These are phyloP conservation scores for Clunio marinus DNA, from an alignment of 2,888 invertebrate species.

Conservation along the genomic window DNA sequence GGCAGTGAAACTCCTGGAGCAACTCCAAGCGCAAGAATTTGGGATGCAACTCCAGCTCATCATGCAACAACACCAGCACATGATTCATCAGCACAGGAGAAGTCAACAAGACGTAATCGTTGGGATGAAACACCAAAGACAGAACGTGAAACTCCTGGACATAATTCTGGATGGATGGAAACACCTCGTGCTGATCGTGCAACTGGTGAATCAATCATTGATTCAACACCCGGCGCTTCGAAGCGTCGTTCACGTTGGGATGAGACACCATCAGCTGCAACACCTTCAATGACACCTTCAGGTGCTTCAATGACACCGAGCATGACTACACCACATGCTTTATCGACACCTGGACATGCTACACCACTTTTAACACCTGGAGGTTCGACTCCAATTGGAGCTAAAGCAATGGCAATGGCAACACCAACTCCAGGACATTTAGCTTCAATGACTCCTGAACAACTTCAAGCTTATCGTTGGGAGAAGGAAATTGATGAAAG, in stretches of 20 bases:
- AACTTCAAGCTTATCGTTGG: conserved; percentile 96
- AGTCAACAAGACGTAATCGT: conserved; percentile 82
- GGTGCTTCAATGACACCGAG: conserved; percentile 61
- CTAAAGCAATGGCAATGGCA: conserved; percentile 97
- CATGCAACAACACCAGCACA: conserved; percentile 80
- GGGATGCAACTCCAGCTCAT: conserved; percentile 97
- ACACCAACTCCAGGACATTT: conserved; percentile 96
- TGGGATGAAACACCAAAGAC: conserved; percentile 99
- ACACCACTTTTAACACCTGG: conserved; percentile 68
- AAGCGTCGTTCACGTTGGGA: conserved; percentile 98
- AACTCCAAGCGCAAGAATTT: conserved; percentile 88
- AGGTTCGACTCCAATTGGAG: conserved; percentile 80
- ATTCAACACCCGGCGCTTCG: conserved; percentile 90
- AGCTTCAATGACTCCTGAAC: conserved; percentile 98
- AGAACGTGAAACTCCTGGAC: conserved; percentile 93
- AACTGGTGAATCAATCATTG: conserved; percentile 64
- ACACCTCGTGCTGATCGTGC: conserved; percentile 93
- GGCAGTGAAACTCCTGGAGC: conserved; percentile 86
- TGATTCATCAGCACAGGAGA: conserved; percentile 75
- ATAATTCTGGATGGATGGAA: conserved; percentile 97
- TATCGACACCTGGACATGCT: conserved; percentile 62
- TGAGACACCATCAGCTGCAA: conserved; percentile 79
- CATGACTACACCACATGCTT: conserved; percentile 67
- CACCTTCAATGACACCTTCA: conserved; percentile 68
- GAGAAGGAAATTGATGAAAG: conserved; percentile 98